A percentile compares a stretch with the other conserved stretches of the same genome.
These are phyloP conservation scores for Ianthella basta DNA, from an alignment of 37 sponge, comb jelly and placozoan genomes.

Conservation along the genomic window DNA sequence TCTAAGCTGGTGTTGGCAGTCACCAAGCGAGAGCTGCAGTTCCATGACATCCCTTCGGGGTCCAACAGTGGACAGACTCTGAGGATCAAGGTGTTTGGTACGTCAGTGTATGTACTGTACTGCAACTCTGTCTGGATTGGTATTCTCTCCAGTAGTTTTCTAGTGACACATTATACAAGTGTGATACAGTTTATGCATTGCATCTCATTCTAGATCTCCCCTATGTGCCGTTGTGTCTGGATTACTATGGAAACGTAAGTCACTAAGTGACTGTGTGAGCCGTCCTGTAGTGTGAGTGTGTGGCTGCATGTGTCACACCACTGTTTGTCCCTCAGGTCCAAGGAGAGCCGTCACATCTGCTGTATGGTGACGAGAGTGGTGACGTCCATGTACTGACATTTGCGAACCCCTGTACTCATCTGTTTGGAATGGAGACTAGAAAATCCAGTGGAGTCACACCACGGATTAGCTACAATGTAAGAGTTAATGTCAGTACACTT, in stretches of 20 bases:
- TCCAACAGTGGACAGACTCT: slow-evolving; percentile 32
- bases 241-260: slow-evolving; percentile 46
- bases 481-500: no score
- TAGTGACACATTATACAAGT: no score
- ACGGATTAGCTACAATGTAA: slow-evolving; percentile 25
- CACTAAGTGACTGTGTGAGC: neutral
- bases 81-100: slow-evolving; percentile 68
- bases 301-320: slow-evolving; percentile 12
- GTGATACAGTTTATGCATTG: no score
- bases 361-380: slow-evolving; percentile 90
- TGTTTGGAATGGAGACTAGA: slow-evolving; percentile 47
- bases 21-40: slow-evolving; percentile 83
- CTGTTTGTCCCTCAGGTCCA: slow-evolving; percentile 40
- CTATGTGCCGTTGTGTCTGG: slow-evolving; percentile 54
- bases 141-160: no score
- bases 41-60: slow-evolving; percentile 82
- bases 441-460: slow-evolving; percentile 14
- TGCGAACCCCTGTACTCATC: slow-evolving; percentile 50
- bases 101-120: slow-evolving; percentile 54
- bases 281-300: neutral
- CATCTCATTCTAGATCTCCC: slow-evolving; percentile 74
- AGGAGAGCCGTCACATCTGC: slow-evolving; percentile 45
- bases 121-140: no score
- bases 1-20: slow-evolving; percentile 88
- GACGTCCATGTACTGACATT: slow-evolving; percentile 79